phyloP scores from a whole-genome alignment of 2,113 vertebrate genomes.

The Gopherus flavomarginatus region DNA sequence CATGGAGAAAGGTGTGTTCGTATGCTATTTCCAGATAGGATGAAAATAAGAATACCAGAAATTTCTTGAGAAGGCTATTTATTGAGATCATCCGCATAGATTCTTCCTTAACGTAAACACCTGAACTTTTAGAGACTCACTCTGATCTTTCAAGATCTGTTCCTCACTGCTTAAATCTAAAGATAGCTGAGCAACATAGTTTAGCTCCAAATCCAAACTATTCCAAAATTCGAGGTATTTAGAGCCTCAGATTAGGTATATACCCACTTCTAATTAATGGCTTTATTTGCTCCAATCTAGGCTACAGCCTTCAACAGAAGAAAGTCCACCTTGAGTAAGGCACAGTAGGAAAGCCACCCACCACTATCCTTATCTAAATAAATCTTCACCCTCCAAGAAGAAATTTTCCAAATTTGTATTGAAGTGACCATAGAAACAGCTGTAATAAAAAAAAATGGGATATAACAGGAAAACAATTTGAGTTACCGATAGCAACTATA shows the following conservation, averaged over 20 bases:
- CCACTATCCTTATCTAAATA: background rate
- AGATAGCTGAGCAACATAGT: background rate
- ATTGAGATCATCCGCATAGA: background rate
- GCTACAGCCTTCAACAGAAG: background rate
- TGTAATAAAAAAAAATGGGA: background rate
- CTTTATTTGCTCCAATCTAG: background rate
- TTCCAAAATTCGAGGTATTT: background rate
- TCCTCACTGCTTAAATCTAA: background rate
- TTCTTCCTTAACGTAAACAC: slow-evolving; percentile 16
- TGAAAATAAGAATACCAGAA: background rate
- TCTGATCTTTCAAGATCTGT: background rate
- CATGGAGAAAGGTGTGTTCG: rapidly evolving
- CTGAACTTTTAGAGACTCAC: background rate
- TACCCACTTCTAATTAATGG: background rate
- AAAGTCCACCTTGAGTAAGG: slow-evolving; percentile 37
- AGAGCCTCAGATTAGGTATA: background rate
- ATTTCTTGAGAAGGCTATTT: background rate
- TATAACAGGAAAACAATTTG: background rate
- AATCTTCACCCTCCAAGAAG: background rate
- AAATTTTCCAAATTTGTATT: background rate
- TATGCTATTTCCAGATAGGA: background rate
- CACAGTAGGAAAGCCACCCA: background rate
- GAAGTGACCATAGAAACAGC: background rate
- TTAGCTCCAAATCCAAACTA: background rate
- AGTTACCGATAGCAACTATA: background rate